Evolutionary conservation across 2,797 vertebrate species (phyloP).

Genomic region (Chrosomus eos): DNA sequence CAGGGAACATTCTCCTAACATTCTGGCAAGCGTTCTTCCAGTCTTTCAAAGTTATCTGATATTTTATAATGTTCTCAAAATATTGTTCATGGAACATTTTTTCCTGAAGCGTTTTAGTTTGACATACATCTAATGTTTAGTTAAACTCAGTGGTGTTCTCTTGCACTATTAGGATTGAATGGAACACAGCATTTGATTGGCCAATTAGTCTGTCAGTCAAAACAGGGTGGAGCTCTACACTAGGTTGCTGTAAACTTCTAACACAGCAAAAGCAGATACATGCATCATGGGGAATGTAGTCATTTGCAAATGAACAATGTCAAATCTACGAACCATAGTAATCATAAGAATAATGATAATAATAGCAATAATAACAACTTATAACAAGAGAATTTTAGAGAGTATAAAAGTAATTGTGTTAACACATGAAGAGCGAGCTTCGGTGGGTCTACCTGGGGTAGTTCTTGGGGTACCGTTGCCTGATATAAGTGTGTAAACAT

Average conservation of each 20-base stretch:
- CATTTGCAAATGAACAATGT: constrained; percentile 43
- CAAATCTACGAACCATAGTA: constrained; percentile 51
- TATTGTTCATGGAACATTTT: too few relatives aligned
- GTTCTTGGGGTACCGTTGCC: constrained; percentile 49
- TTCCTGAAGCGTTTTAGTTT: too few relatives aligned
- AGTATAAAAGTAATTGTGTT: constrained; percentile 64
- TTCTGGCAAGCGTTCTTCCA: not conserved
- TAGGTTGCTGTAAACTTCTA: constrained; percentile 37
- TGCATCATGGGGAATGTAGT: constrained; percentile 40
- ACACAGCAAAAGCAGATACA: constrained; percentile 51
- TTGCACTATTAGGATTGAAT: not conserved
- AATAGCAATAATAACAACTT: constrained; percentile 58
- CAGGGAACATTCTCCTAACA: not conserved
- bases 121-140: too few relatives aligned
- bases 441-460: constrained; percentile 23
- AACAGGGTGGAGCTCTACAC: constrained; percentile 23
- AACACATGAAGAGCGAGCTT: constrained; percentile 51
- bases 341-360: constrained; percentile 59
- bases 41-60: too few relatives aligned
- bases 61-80: too few relatives aligned
- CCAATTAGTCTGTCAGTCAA: constrained; percentile 16
- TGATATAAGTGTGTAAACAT: constrained; percentile 62
- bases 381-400: constrained; percentile 45
- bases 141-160: not conserved
- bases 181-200: constrained; percentile 14